Base-by-base conservation (phyloP, 2,888 invertebrate species). In the Pogonocherus hispidulus region DNA sequence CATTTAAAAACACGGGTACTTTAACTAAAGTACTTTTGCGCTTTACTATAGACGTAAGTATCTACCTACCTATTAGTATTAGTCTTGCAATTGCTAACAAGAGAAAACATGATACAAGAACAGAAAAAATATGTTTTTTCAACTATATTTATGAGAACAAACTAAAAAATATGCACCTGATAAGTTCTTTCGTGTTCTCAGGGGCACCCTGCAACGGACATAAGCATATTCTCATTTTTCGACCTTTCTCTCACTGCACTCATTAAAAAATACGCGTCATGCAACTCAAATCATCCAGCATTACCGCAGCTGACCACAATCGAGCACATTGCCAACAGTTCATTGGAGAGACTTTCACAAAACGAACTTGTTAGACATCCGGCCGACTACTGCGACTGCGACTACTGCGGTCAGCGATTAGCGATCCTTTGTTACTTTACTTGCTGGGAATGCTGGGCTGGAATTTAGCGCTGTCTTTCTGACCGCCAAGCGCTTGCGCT, bases 261-360 rank as follows among this genome's bases (percentile, higher is more conserved):
- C 23, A 22, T 52, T 52, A 59, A 47, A 32, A 47, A 57, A 14
- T 57, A 23, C 27, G 47, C 32, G 22, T 32, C 32, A 57, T 41
- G 9, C 47, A 27, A 16, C 11, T 57, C 14, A n/a, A 37, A 37
- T 11, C n/a, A 22, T 11, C 11, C 47, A 5, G 9, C 19, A 20
- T 41, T 22, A 14, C 22, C 16, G 46, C 37, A 19, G 14, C 51
- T 16, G 51, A 46, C 23, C 69, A 67, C 66, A 65, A n/a, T 44
- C 66, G 70, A 72, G 62, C 73, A 73, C 76, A 70, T 74, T 71
- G 66, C 65, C 62, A 59, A 51, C 59, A 69, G 54, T 66, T 54
- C 57, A 64, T 72, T 59, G 67, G 67, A 71, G 71, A 59, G 69
- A 71, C 75, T 73, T 75, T 76, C 75, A 76, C 75, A 70, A 69